phyloP scores from a whole-genome alignment of 64 coral and sea anemone species.

The Stylophora pistillata region DNA sequence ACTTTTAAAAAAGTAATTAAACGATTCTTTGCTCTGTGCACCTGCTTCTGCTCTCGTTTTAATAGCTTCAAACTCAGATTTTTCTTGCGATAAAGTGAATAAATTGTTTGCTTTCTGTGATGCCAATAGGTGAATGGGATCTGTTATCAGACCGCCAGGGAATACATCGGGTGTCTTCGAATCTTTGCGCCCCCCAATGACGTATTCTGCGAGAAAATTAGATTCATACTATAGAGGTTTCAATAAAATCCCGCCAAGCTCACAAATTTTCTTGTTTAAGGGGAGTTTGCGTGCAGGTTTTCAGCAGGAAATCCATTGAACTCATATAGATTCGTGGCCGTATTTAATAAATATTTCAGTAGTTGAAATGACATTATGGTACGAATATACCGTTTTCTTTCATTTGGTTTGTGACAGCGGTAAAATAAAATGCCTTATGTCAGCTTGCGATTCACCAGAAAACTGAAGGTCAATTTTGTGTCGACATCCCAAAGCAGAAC shows the following conservation, averaged over 20 bases:
- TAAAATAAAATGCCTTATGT: not conserved
- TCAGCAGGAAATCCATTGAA: not conserved
- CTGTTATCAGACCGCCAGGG: not conserved
- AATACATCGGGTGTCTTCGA: not conserved
- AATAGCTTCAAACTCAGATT: slow-evolving; percentile 6
- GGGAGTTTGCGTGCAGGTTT: slow-evolving; percentile 1
- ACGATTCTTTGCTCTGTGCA: not conserved
- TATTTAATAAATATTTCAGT: slow-evolving; percentile 44
- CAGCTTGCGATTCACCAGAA: not conserved
- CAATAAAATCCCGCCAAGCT: not conserved
- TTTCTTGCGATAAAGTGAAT: slow-evolving; percentile 8
- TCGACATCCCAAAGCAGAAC: not conserved
- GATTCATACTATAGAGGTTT: not conserved
- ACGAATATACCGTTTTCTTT: not conserved
- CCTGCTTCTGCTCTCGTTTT: not conserved
- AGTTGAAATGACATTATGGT: not conserved
- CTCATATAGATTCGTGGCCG: not conserved
- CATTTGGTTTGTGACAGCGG: not conserved
- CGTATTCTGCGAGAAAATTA: not conserved
- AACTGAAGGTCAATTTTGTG: not conserved
- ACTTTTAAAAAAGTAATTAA: slow-evolving; percentile 26
- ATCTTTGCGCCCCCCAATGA: not conserved
- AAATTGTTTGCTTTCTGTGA: slow-evolving; percentile 36
- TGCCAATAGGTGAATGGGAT: slow-evolving; percentile 6
- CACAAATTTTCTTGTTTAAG: not conserved